Conservation (phyloP, 2,797 vertebrate genomes). For the Dromococcyx pavoninus region DNA sequence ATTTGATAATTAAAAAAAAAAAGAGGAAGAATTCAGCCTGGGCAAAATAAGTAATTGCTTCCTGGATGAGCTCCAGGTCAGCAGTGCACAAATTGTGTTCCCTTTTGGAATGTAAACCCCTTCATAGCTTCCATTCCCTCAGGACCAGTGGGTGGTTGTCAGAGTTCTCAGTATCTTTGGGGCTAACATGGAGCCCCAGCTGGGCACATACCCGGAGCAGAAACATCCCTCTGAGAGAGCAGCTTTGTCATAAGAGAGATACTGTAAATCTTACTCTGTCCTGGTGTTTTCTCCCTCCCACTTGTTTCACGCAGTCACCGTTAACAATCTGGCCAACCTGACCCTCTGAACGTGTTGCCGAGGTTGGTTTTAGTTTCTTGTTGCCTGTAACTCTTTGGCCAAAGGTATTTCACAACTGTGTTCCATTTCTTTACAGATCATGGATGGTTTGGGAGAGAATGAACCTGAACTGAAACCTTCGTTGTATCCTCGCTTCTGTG, state of each 20-base stretch:
- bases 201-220: background rate
- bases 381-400: background rate
- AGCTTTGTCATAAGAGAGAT: background rate
- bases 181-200: background rate
- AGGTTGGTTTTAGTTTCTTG: background rate
- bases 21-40: background rate
- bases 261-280: background rate
- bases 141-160: background rate
- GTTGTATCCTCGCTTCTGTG: slow-evolving; percentile 89
- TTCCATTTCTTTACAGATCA: slow-evolving; percentile 78
- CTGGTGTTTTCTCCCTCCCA: background rate
- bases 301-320: background rate
- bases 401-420: background rate
- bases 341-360: background rate
- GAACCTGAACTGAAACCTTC: slow-evolving; percentile 85
- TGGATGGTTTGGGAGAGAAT: slow-evolving; percentile 91
- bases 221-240: background rate
- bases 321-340: background rate
- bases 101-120: background rate
- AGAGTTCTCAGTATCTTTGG: background rate
- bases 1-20: background rate
- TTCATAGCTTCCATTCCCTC: background rate
- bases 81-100: background rate
- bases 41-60: background rate
- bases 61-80: background rate